Evolutionary conservation across 2,888 invertebrate species (phyloP), one percentile per base, ranked within the genome.

Genomic region (Mongoloraphidia duomilia): DNA sequence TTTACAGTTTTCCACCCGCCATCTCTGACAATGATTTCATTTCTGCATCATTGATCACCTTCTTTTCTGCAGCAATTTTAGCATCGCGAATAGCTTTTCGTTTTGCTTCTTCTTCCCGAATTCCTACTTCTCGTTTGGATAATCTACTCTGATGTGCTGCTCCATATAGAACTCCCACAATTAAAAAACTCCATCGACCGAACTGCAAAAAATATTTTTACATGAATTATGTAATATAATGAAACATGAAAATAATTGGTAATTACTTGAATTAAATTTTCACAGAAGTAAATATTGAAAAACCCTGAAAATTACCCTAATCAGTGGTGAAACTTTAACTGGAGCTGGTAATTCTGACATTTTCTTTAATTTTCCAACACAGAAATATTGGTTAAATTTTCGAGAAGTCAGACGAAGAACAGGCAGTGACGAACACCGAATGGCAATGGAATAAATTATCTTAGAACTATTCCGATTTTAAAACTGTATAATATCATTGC

Each of bases 291-390:
- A 39, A n/a, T 34, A 41, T 26, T 12, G 39, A 41, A 41, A 14
- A 41, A 49, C 47, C 33, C 47, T 39, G 44, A 17, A 55, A 58
- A 59, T 71, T 75, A 84, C 85, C 75, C 82, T 83, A 63, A 89
- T 89, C 49, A 87, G 68, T 46, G 89, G 88, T 46, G 88, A 86
- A 56, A 89, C 86, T 62, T 80, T 75, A 54, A 87, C 79, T 58
- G 89, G 85, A 60, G 84, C 73, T 65, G 75, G 75, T 58, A 72
- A 59, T 57, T 62, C 64, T 40, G 67, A 58, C 65, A 65, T 65
- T 56, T 50, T 52, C 26, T 26, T 26, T 26, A 26, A 26, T 26
- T 26, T 26, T 6, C 26, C 26, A 26, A 26, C 26, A 26, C 26
- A 26, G 5, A 26, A 26, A 26, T 26, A 17, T 26, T 26, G 26